Evolutionary conservation across 2,797 vertebrate genomes (phyloP).

Genomic region (Ptychadena robeensis): DNA sequence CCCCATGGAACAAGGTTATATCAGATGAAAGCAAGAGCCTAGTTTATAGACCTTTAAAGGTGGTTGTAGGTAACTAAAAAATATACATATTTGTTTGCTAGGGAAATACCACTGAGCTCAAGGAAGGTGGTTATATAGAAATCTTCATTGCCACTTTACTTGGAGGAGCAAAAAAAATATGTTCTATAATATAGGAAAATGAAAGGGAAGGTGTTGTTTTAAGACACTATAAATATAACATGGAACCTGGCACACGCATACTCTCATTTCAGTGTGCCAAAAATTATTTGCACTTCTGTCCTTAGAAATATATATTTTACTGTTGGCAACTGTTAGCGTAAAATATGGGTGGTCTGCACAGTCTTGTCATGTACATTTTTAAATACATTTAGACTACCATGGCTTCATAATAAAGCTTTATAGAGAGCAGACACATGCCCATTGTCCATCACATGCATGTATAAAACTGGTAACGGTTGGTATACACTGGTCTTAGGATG

Average conservation of each 20-base stretch:
- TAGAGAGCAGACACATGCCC: too few species aligned
- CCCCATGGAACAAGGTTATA: neutral
- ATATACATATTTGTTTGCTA: neutral
- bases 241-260: slow-evolving; percentile 20
- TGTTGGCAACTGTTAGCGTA: slow-evolving; percentile 20
- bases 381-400: neutral
- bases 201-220: slow-evolving; percentile 31
- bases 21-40: neutral
- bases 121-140: slow-evolving; percentile 7
- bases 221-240: slow-evolving; percentile 41
- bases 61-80: neutral
- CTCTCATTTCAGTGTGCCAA: slow-evolving; percentile 20
- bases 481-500: too few species aligned
- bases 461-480: too few species aligned
- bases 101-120: neutral
- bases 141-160: slow-evolving; percentile 24
- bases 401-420: neutral
- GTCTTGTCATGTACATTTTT: neutral
- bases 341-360: slow-evolving; percentile 46
- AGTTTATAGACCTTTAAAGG: neutral
- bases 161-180: neutral
- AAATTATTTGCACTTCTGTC: slow-evolving; percentile 35
- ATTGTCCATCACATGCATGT: too few species aligned
- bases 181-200: slow-evolving; percentile 36
- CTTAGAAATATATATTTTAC: slow-evolving; percentile 48